Evolutionary conservation across 1,140 invertebrate genomes (phyloP).

Genomic region (Drosophila hydei): DNA sequence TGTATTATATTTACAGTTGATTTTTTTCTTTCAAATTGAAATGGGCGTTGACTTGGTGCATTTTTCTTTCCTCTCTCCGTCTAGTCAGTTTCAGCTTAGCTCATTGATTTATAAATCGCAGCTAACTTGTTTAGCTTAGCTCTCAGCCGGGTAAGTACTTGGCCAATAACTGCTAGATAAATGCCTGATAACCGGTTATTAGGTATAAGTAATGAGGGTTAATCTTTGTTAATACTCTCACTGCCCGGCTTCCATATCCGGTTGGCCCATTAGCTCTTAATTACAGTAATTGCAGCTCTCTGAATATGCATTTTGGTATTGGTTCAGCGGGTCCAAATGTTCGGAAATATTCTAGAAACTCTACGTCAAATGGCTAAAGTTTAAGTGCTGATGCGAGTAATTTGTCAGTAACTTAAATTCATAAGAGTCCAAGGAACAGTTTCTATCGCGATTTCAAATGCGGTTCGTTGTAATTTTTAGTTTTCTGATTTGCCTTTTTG

Average conservation of each 20-base stretch:
- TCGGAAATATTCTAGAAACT: neutral
- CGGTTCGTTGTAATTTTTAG: constrained; percentile 18
- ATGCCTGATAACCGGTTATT: constrained; percentile 35
- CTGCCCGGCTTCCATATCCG: constrained; percentile 26
- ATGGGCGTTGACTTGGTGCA: constrained; percentile 9
- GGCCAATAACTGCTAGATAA: constrained; percentile 16
- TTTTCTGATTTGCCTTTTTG: constrained; percentile 37
- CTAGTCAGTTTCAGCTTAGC: constrained; percentile 7
- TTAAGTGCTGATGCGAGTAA: neutral
- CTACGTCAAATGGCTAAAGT: constrained; percentile 51
- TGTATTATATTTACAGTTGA: neutral
- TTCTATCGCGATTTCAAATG: constrained; percentile 11
- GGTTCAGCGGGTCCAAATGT: neutral
- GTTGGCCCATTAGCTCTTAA: constrained; percentile 17
- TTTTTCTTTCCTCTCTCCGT: constrained; percentile 10
- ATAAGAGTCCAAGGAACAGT: constrained; percentile 12
- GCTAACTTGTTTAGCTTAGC: constrained; percentile 6
- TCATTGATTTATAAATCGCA: constrained; percentile 29
- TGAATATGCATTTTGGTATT: constrained; percentile 28
- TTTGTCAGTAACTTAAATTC: constrained; percentile 1
- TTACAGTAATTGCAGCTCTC: constrained; percentile 38
- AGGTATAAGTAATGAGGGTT: constrained; percentile 13
- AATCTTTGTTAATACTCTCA: constrained; percentile 27
- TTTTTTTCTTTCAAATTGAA: neutral
- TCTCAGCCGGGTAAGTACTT: neutral